Evolutionary conservation across 2,113 vertebrate genomes (phyloP).

Genomic region (Pygoscelis adeliae): DNA sequence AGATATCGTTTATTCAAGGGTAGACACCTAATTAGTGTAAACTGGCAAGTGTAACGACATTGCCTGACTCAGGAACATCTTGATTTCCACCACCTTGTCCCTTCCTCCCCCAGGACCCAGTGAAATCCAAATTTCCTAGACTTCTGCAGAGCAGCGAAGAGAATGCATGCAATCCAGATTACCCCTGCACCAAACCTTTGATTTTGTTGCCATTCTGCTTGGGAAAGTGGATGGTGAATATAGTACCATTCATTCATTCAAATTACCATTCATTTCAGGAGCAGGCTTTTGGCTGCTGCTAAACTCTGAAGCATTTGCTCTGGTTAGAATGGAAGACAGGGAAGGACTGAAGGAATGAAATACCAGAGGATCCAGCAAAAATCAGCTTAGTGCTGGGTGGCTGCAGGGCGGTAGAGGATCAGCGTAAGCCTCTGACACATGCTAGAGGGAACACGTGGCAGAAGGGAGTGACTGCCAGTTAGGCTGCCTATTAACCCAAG

Average conservation of each 20-base stretch:
- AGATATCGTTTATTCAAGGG: not conserved
- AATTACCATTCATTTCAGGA: not conserved
- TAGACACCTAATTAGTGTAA: not conserved
- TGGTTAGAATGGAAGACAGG: not conserved
- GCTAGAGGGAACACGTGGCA: not conserved
- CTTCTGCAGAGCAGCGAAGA: not conserved
- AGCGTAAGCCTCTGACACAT: not conserved
- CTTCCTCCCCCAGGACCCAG: not conserved
- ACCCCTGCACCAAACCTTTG: not conserved
- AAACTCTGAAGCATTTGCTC: not conserved
- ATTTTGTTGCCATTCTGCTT: not conserved
- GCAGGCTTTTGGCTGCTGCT: not conserved
- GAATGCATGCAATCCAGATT: rapidly evolving
- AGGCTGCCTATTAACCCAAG: not conserved
- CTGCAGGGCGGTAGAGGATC: not conserved
- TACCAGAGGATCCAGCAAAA: not conserved
- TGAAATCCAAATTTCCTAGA: not conserved
- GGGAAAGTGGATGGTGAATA: not conserved
- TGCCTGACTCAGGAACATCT: not conserved
- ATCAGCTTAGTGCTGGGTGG: not conserved
- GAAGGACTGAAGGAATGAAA: not conserved
- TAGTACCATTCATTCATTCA: not conserved
- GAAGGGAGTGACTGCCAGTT: not conserved
- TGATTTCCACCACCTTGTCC: not conserved
- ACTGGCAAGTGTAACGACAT: not conserved